Evolutionary conservation across 92 coral and sea anemone species (phyloP).

Genomic region (Isaurus tuberculatus): DNA sequence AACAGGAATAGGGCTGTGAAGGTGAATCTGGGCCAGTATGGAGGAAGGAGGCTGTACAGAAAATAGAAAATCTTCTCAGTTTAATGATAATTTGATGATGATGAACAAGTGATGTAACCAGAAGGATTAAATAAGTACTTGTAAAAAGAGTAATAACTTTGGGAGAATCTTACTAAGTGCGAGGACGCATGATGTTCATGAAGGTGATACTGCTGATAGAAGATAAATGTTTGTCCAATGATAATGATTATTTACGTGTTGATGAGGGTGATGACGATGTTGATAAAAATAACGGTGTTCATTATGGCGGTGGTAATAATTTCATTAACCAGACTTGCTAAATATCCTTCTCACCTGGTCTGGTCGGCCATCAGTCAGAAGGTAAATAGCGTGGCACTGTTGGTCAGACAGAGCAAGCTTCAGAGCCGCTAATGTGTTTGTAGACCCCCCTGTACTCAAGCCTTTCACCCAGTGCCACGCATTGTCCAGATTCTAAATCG

Average conservation of each 20-base stretch:
- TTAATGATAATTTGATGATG: too few species aligned
- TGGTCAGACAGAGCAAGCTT: conserved; percentile 93
- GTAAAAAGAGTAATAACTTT: too few species aligned
- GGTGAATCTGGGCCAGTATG: conserved; percentile 92
- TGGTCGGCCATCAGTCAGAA: conserved; percentile 97
- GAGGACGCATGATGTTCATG: too few species aligned
- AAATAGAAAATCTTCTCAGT: too few species aligned
- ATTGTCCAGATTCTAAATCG: conserved; percentile 81
- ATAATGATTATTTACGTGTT: too few species aligned
- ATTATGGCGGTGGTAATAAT: not conserved
- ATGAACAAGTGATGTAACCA: too few species aligned
- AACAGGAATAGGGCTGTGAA: conserved; percentile 93
- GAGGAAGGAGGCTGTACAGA: conserved; percentile 89
- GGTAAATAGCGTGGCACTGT: conserved; percentile 92
- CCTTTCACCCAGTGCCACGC: conserved; percentile 99
- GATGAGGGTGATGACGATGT: not conserved
- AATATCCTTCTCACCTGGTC: conserved; percentile 77
- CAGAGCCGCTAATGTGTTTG: conserved; percentile 94
- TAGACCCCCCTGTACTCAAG: conserved; percentile 94
- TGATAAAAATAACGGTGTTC: not conserved
- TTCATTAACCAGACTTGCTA: not conserved
- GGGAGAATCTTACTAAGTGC: too few species aligned
- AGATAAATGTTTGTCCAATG: too few species aligned
- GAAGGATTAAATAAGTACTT: too few species aligned
- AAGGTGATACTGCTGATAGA: too few species aligned